These are phyloP conservation scores for Drosophila watanabei DNA, from an alignment of 1,140 invertebrate species.

Conservation along the genomic window DNA sequence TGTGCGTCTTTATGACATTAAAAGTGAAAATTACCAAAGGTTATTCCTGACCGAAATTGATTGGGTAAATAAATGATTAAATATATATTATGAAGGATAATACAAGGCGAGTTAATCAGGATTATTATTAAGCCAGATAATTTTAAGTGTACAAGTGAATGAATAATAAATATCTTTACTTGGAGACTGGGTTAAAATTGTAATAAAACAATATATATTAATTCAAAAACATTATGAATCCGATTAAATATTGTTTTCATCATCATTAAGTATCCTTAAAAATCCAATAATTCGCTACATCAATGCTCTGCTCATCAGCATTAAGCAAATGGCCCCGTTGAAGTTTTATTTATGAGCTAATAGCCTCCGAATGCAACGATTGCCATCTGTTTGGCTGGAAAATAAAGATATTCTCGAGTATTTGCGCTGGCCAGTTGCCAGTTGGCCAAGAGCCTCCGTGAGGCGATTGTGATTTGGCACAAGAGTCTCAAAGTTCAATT, in stretches of 20 bases:
- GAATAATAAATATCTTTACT: not conserved
- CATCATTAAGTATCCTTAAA: not conserved
- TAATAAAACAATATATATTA: not conserved
- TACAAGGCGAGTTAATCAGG: too few species aligned
- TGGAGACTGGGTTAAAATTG: not conserved
- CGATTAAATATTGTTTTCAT: not conserved
- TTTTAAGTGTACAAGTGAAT: too few species aligned
- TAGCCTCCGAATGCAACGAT: slow-evolving; percentile 33
- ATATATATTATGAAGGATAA: not conserved
- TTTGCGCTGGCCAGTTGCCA: slow-evolving; percentile 63
- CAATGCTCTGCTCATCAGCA: slow-evolving; percentile 29
- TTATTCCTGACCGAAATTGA: not conserved
- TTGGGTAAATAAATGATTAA: not conserved
- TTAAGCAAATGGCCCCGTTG: slow-evolving; percentile 25
- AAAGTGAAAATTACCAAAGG: slow-evolving; percentile 26
- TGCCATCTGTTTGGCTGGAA: slow-evolving; percentile 44
- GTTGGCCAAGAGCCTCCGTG: slow-evolving; percentile 41
- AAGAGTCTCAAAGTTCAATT: slow-evolving; percentile 67
- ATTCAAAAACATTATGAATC: too few species aligned
- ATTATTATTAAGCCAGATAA: too few species aligned
- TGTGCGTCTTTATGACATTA: slow-evolving; percentile 20
- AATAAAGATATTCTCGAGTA: slow-evolving; percentile 51
- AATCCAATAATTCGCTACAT: not conserved
- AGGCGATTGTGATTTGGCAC: slow-evolving; percentile 68
- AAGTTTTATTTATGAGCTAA: slow-evolving; percentile 65